Evolutionary conservation across 2,888 invertebrate genomes (phyloP).

Genomic region (Hemicrepidius hirtus): DNA sequence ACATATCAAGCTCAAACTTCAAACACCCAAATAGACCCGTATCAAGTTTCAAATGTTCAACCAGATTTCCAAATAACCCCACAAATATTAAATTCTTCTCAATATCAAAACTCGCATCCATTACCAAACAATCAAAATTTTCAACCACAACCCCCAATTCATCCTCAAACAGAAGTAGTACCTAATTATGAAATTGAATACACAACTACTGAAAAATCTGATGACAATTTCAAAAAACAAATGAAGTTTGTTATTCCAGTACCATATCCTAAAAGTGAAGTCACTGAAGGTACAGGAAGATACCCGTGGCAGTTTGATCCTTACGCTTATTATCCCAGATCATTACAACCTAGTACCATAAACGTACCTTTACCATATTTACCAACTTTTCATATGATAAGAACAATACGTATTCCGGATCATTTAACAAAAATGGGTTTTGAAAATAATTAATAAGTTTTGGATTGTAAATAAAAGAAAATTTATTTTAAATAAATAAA

Average conservation of each 20-base stretch:
- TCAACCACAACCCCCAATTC: not conserved
- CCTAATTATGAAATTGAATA: conserved; percentile 51
- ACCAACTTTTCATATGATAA: conserved; percentile 67
- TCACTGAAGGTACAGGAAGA: conserved; percentile 53
- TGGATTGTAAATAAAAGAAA: not conserved
- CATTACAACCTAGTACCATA: conserved; percentile 64
- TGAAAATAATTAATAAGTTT: not conserved
- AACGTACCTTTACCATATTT: conserved; percentile 66
- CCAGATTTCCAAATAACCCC: conserved; percentile 23
- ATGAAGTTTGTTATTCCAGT: conserved; percentile 69
- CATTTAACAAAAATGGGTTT: conserved; percentile 5
- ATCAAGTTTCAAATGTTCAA: conserved; percentile 26
- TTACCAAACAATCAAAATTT: not conserved
- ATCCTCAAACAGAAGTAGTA: conserved; percentile 5
- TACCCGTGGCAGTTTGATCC: conserved; percentile 66
- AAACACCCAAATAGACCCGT: not conserved
- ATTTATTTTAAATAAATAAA: too few relatives aligned
- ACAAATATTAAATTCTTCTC: not conserved
- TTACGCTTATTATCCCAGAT: conserved; percentile 67
- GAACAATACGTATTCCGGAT: conserved; percentile 64
- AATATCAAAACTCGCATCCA: not conserved
- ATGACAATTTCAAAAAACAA: conserved; percentile 60
- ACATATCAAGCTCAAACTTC: not conserved
- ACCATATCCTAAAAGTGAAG: conserved; percentile 57
- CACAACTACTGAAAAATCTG: conserved; percentile 32